Evolutionary conservation across 2,113 vertebrate genomes (phyloP), one percentile per base, ranked within the genome.

Genomic region (Myodes glareolus): DNA sequence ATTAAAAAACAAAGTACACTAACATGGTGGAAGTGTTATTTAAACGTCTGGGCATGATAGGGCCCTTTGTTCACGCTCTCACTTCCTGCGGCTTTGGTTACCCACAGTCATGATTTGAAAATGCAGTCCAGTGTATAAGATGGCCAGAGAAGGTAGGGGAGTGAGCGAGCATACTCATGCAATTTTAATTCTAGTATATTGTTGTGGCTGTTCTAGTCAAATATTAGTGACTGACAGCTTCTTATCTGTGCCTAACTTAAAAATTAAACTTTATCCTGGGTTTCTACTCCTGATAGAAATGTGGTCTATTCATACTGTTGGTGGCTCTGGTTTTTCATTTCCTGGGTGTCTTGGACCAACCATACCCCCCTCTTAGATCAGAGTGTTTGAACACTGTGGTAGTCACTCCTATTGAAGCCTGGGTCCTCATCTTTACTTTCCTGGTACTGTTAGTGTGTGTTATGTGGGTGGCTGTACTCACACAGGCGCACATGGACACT

Each of bases 381-480:
- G 25, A 17, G 8, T 72, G 39, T 87, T 55, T 90, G 55, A 73
- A 63, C 76, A 25, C 11, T 85, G 73, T 92, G 29, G 39, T 73
- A 84, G 11, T 21, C 50, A 61, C 45, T 94, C 45, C 25, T 61
- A 11, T 2, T 6, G 29, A 91, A 42, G 19, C 36, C 67, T 87
- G 16, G 78, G 29, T 17, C 42, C 61, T 14, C 11, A 1, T 65
- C 50, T 42, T 93, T 75, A 42, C 25, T 65, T 94, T 33, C 3
- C 36, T 29, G 55, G 16, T 29, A 42, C 39, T 84, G 55, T 82
- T n/a, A 61, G 45, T 39, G 13, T 52, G 29, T 85, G 8, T 67
- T 6, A 58, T 16, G 16, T 12, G 31, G 3, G 5, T 3, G n/a
- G 2, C 11, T 16, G 3, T 9, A 3, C 36, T 3, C 12, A 8